Base-by-base conservation (phyloP, 2,113 vertebrate species). In the Dicaeum eximium region DNA sequence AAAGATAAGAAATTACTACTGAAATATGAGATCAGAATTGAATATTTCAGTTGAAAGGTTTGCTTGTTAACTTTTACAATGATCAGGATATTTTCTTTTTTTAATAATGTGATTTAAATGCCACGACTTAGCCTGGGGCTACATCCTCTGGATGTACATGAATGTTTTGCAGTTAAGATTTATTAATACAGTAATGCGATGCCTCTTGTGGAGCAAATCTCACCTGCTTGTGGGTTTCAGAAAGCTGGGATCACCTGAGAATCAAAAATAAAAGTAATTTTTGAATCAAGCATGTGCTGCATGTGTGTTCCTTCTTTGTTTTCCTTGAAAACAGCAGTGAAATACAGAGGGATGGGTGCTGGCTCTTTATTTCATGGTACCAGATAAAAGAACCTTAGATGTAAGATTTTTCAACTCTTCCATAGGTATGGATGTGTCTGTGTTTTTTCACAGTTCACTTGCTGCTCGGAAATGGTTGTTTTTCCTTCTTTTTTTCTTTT, bases 371-470 rank as follows among this genome's bases (percentile, higher is more conserved):
- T 80, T 80, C 83, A 4, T 62, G 37, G 11, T 31, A 38, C 11
- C 10, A 38, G 45, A 50, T 78, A 25, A 40, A 80, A 89, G 53
- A 35, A 79, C 27, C n/a, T 62, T 40, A 11, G 28, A 6, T 17
- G 8, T 2, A 12, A 64, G 42, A 15, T 57, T 51, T 25, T 69
- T 87, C 37, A 25, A 0, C 33, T 35, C 9, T 64, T 56, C 9
- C 3, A 1, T 30, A 30, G 1, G 1, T 6, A 1, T 16, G 37
- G 33, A 28, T 0, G 0, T 21, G 11, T 19, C 30, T 70, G 22
- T 28, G 15, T 7, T 13, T 38, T 38, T 60, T 37, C 30, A 21
- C 25, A 14, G 27, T 17, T 13, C 3, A 0, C 20, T 56, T 24
- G 11, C 42, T 57, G 47, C n/a, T 81, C 58, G n/a, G 37, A 61